Conservation (phyloP, 2,113 vertebrate genomes). For the Macrotis lagotis region DNA sequence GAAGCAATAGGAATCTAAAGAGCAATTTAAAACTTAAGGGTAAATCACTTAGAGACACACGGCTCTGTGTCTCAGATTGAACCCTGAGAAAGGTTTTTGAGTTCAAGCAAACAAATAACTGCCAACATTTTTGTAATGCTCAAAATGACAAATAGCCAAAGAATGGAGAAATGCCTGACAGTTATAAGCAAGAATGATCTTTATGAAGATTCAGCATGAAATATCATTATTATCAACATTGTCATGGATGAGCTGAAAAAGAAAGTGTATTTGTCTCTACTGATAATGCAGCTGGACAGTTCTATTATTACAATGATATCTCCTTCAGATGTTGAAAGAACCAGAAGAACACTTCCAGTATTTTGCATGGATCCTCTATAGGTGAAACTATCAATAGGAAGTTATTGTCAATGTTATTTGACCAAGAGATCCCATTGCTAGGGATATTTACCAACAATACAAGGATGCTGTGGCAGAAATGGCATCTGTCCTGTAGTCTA, state of each 20-base stretch:
- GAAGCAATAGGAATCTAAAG: constrained; percentile 67
- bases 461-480: background rate
- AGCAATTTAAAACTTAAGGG: constrained; percentile 60
- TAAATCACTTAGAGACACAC: constrained; percentile 55
- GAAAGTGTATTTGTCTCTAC: background rate
- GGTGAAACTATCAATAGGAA: background rate
- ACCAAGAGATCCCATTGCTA: background rate
- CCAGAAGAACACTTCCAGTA: background rate
- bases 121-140: background rate
- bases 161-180: background rate
- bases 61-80: background rate
- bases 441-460: background rate
- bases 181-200: background rate
- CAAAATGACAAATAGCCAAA: background rate
- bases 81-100: background rate
- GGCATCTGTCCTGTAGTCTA: background rate
- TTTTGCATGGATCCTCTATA: background rate
- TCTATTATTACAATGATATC: background rate
- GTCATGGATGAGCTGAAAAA: background rate
- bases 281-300: background rate
- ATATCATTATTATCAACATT: background rate
- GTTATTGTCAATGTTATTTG: background rate
- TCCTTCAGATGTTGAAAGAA: background rate
- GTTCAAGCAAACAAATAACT: background rate
- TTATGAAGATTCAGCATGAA: background rate